phyloP scores from a whole-genome alignment of 2,888 invertebrate genomes.

The Dastarcus helophoroides region DNA sequence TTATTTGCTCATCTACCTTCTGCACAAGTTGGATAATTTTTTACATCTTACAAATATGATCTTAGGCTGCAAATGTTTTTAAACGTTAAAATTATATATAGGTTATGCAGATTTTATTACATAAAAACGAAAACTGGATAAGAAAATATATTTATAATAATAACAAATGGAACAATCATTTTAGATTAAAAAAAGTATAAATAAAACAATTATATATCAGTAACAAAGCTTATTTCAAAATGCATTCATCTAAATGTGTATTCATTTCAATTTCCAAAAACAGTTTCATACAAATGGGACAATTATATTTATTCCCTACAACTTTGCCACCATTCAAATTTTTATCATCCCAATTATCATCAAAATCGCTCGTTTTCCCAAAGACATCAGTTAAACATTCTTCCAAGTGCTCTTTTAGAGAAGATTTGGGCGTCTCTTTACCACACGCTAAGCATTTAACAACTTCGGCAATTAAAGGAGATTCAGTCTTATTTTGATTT shows the following conservation, averaged over 20 bases:
- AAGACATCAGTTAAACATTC: constrained; percentile 35
- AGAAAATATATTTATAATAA: too few relatives aligned
- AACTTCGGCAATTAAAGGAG: constrained; percentile 4
- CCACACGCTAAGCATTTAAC: constrained; percentile 36
- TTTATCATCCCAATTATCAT: constrained; percentile 16
- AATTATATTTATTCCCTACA: constrained; percentile 37
- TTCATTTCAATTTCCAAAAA: constrained; percentile 45
- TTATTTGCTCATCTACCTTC: too few relatives aligned
- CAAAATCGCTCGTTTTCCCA: constrained; percentile 22
- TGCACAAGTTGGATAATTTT: too few relatives aligned
- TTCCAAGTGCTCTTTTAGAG: constrained; percentile 35
- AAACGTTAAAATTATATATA: too few relatives aligned
- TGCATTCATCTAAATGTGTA: constrained; percentile 46
- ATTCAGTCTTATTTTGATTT: constrained; percentile 34
- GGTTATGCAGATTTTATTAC: too few relatives aligned
- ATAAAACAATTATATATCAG: too few relatives aligned
- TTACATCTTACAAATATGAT: too few relatives aligned
- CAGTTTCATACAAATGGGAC: constrained; percentile 49
- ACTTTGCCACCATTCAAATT: constrained; percentile 25
- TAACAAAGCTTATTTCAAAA: too few relatives aligned
- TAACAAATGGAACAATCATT: too few relatives aligned
- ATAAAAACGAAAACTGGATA: too few relatives aligned
- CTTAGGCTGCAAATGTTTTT: too few relatives aligned
- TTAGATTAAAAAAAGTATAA: too few relatives aligned
- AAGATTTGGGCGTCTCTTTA: constrained; percentile 24